Evolutionary conservation across 2,113 vertebrate species (phyloP).

Genomic region (Tychaedon coryphoeus): DNA sequence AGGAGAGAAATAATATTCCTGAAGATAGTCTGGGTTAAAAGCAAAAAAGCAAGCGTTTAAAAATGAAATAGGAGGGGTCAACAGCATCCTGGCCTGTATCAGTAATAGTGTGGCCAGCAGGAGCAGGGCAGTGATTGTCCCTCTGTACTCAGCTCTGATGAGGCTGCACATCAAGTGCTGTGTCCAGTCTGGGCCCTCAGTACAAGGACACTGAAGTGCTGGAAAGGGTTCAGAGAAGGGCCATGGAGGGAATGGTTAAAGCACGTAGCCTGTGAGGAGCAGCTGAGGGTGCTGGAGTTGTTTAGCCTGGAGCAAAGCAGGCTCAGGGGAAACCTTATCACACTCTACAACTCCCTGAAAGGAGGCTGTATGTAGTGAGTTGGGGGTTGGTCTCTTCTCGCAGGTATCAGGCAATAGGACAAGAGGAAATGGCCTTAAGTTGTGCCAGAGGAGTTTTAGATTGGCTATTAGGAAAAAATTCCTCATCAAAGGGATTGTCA

Average conservation of each 20-base stretch:
- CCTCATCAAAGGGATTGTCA: background rate
- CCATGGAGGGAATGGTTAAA: background rate
- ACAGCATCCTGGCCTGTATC: background rate
- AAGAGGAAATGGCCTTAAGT: background rate
- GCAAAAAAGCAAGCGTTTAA: background rate
- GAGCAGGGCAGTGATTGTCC: background rate
- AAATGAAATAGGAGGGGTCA: background rate
- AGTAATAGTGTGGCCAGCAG: background rate
- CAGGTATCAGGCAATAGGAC: background rate
- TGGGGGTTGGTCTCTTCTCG: background rate
- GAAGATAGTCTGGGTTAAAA: background rate
- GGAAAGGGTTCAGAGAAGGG: background rate
- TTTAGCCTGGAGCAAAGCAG: background rate
- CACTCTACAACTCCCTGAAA: background rate
- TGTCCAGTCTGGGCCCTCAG: background rate
- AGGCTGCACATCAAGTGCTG: accelerated
- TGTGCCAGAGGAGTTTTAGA: background rate
- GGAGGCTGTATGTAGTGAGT: background rate
- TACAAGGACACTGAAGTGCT: background rate
- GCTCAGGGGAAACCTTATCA: background rate
- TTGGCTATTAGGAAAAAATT: background rate
- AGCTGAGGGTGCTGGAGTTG: background rate
- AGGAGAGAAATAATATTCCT: background rate
- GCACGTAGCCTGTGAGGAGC: background rate
- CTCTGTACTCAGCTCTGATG: accelerated